Conservation (phyloP, 2,797 vertebrate genomes). For the Perodicticus potto region DNA sequence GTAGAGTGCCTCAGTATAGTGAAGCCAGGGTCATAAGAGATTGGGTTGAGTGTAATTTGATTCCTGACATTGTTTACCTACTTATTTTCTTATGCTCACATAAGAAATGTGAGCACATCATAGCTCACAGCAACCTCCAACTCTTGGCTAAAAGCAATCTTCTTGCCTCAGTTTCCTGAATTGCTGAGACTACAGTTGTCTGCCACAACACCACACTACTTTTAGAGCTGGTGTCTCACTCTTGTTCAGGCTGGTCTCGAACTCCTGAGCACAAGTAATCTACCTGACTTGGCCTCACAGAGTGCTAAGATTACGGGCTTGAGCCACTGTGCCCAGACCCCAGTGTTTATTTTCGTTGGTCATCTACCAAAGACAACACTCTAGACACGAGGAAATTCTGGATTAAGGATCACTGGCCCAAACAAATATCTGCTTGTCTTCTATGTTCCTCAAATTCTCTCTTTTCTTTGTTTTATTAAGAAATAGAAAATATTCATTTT, state of each 20-base stretch:
- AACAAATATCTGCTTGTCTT: neutral
- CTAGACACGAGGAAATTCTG: neutral
- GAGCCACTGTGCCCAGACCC: too few relatives aligned
- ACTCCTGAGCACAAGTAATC: too few relatives aligned
- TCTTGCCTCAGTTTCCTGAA: too few relatives aligned
- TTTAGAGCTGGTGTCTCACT: too few relatives aligned
- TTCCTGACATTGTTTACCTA: neutral
- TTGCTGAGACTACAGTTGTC: too few relatives aligned
- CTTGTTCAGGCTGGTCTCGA: too few relatives aligned
- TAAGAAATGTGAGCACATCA: too few relatives aligned
- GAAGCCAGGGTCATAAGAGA: neutral
- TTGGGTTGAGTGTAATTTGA: neutral
- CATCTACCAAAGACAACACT: neutral
- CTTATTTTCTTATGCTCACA: slow-evolving; percentile 20
- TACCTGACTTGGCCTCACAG: too few relatives aligned
- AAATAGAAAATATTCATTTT: slow-evolving; percentile 50
- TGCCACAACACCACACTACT: too few relatives aligned
- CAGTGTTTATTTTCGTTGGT: neutral
- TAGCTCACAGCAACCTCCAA: too few relatives aligned
- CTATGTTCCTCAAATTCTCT: neutral
- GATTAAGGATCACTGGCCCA: neutral
- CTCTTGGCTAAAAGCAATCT: too few relatives aligned
- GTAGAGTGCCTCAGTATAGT: neutral
- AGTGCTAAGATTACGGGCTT: too few relatives aligned
- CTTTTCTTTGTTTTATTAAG: neutral